Percentiles rank a stretch among this genome's conserved stretches.
phyloP scores from a whole-genome alignment of 2,113 vertebrate species.

The Psittacus erithacus region DNA sequence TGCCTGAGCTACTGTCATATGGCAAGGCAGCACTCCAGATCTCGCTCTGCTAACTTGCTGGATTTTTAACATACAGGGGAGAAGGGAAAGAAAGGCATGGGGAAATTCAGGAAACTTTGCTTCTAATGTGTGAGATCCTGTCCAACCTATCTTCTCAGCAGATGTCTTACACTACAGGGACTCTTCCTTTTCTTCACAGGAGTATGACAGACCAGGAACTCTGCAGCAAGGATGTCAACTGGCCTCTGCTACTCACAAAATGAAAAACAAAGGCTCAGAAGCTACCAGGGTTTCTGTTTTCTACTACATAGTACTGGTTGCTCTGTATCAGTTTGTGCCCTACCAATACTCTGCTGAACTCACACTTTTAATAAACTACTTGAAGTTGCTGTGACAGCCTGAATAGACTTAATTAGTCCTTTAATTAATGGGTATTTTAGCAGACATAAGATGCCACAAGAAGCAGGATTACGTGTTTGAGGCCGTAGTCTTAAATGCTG shows the following conservation, averaged over 20 bases:
- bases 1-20: background rate
- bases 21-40: slow-evolving; percentile 14
- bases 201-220: background rate
- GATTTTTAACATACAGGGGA: background rate
- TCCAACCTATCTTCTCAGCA: slow-evolving; percentile 8
- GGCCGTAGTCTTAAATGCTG: background rate
- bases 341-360: background rate
- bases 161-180: slow-evolving; percentile 22
- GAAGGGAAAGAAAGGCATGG: background rate
- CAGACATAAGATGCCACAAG: background rate
- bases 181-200: background rate
- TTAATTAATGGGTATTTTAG: background rate
- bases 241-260: background rate
- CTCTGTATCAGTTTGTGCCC: background rate
- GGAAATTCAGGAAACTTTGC: background rate
- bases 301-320: background rate
- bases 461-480: background rate
- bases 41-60: background rate
- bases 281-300: background rate
- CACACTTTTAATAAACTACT: background rate
- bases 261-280: background rate
- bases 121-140: background rate
- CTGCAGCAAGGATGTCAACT: background rate
- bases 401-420: background rate
- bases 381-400: background rate